These are phyloP conservation scores for Metacarcinus magister DNA, from an alignment of 2,888 invertebrate species.

Conservation along the genomic window DNA sequence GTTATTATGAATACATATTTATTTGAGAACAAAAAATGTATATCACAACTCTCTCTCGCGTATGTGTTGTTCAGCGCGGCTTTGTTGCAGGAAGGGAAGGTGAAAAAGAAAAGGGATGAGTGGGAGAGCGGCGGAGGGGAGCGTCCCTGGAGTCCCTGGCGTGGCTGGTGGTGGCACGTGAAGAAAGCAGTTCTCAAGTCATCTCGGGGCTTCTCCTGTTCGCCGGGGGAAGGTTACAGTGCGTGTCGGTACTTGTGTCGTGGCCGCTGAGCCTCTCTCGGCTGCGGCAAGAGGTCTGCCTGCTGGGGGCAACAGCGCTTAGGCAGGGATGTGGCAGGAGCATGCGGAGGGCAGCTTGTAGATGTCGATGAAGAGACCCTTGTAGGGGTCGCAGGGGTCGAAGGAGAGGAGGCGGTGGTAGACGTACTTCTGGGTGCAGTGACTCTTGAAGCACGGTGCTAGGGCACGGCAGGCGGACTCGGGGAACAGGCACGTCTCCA, in stretches of 20 bases:
- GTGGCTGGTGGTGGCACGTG: conserved; percentile 70
- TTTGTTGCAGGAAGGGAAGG: neutral
- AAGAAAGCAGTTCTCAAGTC: conserved; percentile 79
- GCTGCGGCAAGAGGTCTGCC: neutral
- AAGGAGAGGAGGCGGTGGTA: conserved; percentile 83
- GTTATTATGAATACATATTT: neutral
- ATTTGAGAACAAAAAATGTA: neutral
- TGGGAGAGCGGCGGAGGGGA: neutral
- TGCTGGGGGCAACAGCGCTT: neutral
- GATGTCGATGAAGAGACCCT: conserved; percentile 84
- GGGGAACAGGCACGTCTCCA: conserved; percentile 83
- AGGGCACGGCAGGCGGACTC: conserved; percentile 83
- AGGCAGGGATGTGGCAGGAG: conserved; percentile 83
- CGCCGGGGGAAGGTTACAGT: conserved; percentile 50
- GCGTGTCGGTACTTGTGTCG: conserved; percentile 64
- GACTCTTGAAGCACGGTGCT: conserved; percentile 83
- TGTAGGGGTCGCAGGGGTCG: conserved; percentile 83
- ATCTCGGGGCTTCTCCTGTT: conserved; percentile 74
- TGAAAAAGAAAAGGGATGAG: conserved; percentile 32
- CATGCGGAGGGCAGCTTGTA: conserved; percentile 84
- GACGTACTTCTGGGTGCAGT: conserved; percentile 83
- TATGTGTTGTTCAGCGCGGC: neutral
- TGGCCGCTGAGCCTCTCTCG: conserved; percentile 59
- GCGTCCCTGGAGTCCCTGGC: conserved; percentile 26
- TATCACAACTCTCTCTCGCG: conserved; percentile 15